Evolutionary conservation across 2,113 vertebrate species (phyloP), one percentile per base, ranked within the genome.

Genomic region (Hippocampus mohnikei): DNA sequence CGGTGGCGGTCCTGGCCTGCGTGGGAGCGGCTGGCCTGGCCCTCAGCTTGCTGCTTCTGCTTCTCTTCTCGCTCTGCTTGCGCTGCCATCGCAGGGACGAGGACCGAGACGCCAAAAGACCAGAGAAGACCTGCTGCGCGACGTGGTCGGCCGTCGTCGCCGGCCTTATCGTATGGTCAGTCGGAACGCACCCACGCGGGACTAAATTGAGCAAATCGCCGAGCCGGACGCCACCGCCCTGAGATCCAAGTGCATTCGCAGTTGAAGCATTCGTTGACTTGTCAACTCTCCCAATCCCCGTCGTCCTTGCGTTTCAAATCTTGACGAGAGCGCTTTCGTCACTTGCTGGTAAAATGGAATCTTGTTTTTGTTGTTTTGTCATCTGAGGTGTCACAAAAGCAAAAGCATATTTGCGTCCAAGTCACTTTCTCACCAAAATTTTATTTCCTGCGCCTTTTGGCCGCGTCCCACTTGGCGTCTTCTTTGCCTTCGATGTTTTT

Each of bases 111-210:
- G 89, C 75, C 85, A 98, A 98, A 89, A 91, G 79, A 62, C 92
- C 88, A 0, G 61, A 81, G 23, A 20, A 42, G 55, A 89, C 93
- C 66, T 95, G 95, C 82, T 96, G 95, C 0, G 63, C 95, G 88
- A 96, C 93, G 71, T 98, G 95, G 95, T 91, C 89, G 0, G 93
- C 94, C 0, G 92, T 95, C 73, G 82, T 92, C 13, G 91, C 95
- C 0, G 95, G 95, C 46, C 93, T 98, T 48, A 2, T 96, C 79
- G 94, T 96, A 90, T 99, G 97, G 97, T 99, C 85, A 95, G 92
- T 90, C 11, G 41, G 4, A 53, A 12, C 50, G 0, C 50, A 52
- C 16, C 1, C 48, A 20, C 48, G 12, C 42, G 2, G 29, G 29
- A 29, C 29, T 29, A 29, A 29, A 29, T 29, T 29, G 29, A 29